Evolutionary conservation across 2,888 invertebrate genomes (phyloP), one percentile per base, ranked within the genome.

Genomic region (Oscheius myriophilus): DNA sequence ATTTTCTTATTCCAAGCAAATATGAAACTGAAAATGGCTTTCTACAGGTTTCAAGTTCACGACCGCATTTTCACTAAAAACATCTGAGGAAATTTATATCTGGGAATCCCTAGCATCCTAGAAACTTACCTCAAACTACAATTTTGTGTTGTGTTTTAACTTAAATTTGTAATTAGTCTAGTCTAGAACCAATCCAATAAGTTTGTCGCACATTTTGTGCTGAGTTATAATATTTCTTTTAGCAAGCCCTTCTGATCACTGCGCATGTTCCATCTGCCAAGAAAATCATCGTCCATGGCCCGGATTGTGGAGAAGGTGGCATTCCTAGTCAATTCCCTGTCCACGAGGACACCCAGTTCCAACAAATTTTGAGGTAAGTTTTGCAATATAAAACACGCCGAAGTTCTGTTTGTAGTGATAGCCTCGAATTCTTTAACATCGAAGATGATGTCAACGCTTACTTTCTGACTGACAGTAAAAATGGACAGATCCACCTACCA

Each of bases 241-340:
- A 90, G 89, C 89, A 97, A 0, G 95, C 96, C 0, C 93, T 99
- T 84, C 89, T 99, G 74, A 90, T 99, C 1, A 97, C 97, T 0
- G 98, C 98, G 4, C 98, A 98, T 88, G 96, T 99, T 18, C 98
- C 98, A 0, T 96, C 96, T 0, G 96, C 98, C 0, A 99, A 99
- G 88, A 98, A 97, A 88, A 95, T 85, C 42, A 79, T 85, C 53
- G 84, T 85, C 0, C 84, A 85, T 57, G 85, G 85, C 0, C 78
- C 84, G 7, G 84, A 85, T 55, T 93, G 93, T 61, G 94, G 94
- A 82, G 92, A 93, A 79, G 94, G 93, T 59, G 94, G 94, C 68
- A 97, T 98, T 86, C 98, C 98, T 0, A 95, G 96, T 0, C 96
- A 97, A 87, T 96, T 97, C 88, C 96, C 96, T 0, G 94, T 99